Evolutionary conservation across 2,888 invertebrate genomes (phyloP), one percentile per base, ranked within the genome.

Genomic region (Drosophila pseudotalamancana): DNA sequence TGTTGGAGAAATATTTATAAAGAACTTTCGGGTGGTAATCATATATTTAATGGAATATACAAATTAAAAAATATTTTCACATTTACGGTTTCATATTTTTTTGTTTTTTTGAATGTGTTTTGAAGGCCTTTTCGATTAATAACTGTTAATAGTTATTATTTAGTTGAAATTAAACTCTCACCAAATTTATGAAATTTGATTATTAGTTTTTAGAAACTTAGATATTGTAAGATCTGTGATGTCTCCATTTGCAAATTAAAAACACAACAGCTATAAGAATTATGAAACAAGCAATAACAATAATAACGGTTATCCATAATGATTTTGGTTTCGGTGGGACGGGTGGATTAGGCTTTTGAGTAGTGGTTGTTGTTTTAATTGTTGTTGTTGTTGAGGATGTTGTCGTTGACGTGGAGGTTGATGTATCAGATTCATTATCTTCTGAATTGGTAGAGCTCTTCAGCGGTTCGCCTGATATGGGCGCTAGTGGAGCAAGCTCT

Each of bases 161-260:
- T n/a, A n/a, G n/a, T n/a, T n/a, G n/a, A n/a, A n/a, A n/a, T n/a
- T n/a, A n/a, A n/a, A n/a, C n/a, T n/a, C n/a, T n/a, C n/a, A n/a
- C n/a, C n/a, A n/a, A n/a, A n/a, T n/a, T n/a, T n/a, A n/a, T n/a
- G n/a, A n/a, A n/a, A n/a, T n/a, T n/a, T n/a, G n/a, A n/a, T n/a
- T n/a, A n/a, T n/a, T n/a, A 18, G 0, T 14, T 42, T 14, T 8
- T 5, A 23, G 8, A 16, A n/a, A 1, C 6, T 9, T 39, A 37
- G 2, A 69, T 25, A 31, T 45, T 3, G 11, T 69, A 69, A 1
- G 16, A 19, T 4, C 25, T 34, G 2, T 31, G 21, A 31, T 46
- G 50, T 12, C 11, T 50, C 9, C 23, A 0, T 16, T 19, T 65
- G 3, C 32, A 37, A 23, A 50, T 29, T 1, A 66, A 29, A 29